phyloP scores from a whole-genome alignment of 2,113 vertebrate genomes.

The Dunckerocampus dactyliophorus region DNA sequence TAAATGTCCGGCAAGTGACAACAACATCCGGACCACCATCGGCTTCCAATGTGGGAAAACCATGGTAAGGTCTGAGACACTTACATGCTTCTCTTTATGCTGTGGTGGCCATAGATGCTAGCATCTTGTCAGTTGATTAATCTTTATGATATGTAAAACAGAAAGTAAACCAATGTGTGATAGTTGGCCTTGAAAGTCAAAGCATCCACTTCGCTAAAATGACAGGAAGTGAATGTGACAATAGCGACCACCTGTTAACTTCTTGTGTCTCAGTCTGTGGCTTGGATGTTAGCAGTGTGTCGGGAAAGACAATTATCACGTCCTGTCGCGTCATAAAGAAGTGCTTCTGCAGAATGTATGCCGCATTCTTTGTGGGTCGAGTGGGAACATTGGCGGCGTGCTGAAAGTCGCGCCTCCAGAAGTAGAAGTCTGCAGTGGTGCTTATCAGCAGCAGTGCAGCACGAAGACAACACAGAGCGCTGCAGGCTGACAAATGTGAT shows the following conservation, averaged over 20 bases:
- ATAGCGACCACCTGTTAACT: not conserved
- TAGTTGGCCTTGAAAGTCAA: no score
- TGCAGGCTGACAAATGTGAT: constrained; percentile 1
- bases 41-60: constrained; percentile 92
- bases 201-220: not conserved
- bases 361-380: not conserved
- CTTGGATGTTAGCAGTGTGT: not conserved
- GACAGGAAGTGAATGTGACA: not conserved
- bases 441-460: no score
- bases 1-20: constrained; percentile 60
- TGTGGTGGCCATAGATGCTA: no score
- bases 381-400: not conserved
- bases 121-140: not conserved
- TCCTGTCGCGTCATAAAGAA: constrained; percentile 20
- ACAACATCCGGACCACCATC: constrained; percentile 81
- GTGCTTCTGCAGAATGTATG: not conserved
- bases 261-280: not conserved
- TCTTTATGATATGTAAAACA: not conserved
- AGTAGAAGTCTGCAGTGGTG: not conserved
- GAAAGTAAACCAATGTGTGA: no score
- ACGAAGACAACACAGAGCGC: not conserved
- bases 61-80: constrained; percentile 74
- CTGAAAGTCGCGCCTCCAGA: not conserved
- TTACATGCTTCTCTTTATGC: no score
- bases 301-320: constrained; percentile 1